Evolutionary conservation across 2,113 vertebrate species (phyloP).

Genomic region (Eonycteris spelaea): DNA sequence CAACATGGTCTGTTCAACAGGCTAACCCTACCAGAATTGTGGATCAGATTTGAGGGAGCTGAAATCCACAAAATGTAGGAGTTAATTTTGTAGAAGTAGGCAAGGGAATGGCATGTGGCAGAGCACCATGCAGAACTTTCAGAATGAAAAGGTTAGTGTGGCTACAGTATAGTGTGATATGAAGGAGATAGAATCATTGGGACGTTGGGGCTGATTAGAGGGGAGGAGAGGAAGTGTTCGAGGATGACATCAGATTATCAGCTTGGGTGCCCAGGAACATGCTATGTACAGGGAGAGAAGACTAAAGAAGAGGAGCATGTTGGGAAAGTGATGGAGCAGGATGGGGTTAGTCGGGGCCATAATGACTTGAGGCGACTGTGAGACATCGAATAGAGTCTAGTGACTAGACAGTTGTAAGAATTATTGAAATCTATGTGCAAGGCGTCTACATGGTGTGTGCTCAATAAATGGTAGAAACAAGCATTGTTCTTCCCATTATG

Average conservation of each 20-base stretch:
- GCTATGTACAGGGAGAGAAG: background rate
- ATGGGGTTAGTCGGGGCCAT: background rate
- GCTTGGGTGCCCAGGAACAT: background rate
- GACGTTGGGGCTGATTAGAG: background rate
- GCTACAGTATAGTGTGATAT: background rate
- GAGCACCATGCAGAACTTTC: background rate
- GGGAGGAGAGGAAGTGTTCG: background rate
- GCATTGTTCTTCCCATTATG: background rate
- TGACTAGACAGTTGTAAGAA: background rate
- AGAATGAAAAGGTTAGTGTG: background rate
- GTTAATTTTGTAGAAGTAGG: background rate
- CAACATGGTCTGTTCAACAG: background rate
- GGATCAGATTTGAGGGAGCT: background rate
- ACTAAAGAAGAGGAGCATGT: background rate
- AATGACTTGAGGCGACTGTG: background rate
- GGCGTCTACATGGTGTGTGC: background rate
- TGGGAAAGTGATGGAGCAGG: background rate
- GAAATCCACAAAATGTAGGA: background rate
- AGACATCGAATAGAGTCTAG: background rate
- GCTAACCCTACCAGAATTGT: background rate
- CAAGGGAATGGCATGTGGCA: background rate
- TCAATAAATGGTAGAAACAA: background rate
- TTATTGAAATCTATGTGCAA: background rate
- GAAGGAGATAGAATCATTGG: background rate
- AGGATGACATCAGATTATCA: background rate